Conservation (phyloP, 2,113 vertebrate species). For the Chascanopsetta lugubris region DNA sequence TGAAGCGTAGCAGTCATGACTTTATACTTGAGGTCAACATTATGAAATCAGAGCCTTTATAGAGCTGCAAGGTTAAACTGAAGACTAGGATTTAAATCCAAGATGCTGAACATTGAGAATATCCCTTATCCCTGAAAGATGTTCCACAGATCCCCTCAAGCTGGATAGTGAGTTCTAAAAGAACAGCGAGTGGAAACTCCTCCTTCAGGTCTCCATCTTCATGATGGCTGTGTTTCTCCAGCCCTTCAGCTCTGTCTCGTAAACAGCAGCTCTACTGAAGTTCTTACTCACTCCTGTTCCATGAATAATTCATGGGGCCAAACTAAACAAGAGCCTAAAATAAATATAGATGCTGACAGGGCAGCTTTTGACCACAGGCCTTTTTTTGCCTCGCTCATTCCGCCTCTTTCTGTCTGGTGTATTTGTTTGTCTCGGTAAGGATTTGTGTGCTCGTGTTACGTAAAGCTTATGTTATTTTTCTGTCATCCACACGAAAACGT, state of each 20-base stretch:
- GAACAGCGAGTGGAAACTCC: constrained; percentile 51
- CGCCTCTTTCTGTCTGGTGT: constrained; percentile 6
- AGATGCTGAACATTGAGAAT: constrained; percentile 23
- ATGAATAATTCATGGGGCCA: constrained; percentile 71
- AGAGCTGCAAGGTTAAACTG: not conserved
- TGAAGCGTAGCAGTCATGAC: too few relatives aligned
- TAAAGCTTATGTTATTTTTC: constrained; percentile 45
- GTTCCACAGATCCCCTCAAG: constrained; percentile 24
- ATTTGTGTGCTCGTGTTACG: constrained; percentile 28
- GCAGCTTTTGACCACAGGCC: constrained; percentile 57
- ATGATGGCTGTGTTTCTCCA: constrained; percentile 63
- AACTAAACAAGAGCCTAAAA: constrained; percentile 64
- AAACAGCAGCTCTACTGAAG: constrained; percentile 72
- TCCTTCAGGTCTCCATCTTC: constrained; percentile 60
- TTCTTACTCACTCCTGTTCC: constrained; percentile 52
- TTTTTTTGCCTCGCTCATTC: constrained; percentile 25
- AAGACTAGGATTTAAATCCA: constrained; percentile 13
- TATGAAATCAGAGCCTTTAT: not conserved
- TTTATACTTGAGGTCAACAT: not conserved
- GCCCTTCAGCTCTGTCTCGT: constrained; percentile 71
- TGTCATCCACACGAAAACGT: constrained; percentile 36
- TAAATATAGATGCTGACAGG: constrained; percentile 64
- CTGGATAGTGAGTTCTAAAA: constrained; percentile 11
- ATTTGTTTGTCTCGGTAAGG: constrained; percentile 11
- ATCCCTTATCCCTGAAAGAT: constrained; percentile 6